phyloP scores from a whole-genome alignment of 2,888 invertebrate genomes.

The Sthenelais limicola region DNA sequence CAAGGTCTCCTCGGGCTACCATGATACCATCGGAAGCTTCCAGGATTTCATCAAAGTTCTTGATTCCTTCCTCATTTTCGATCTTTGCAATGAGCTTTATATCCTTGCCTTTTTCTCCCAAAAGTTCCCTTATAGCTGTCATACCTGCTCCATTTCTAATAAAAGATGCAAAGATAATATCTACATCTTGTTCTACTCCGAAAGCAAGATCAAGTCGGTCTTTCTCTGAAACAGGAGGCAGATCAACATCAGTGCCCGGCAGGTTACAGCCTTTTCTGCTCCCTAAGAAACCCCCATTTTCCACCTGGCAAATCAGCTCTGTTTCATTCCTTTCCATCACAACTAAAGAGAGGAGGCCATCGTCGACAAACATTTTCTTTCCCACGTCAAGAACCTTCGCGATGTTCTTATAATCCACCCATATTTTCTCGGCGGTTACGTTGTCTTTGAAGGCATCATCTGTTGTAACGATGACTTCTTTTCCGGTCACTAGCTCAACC shows the following conservation, averaged over 20 bases:
- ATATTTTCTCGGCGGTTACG: slow-evolving; percentile 83
- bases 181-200: slow-evolving; percentile 91
- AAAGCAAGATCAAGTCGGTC: slow-evolving; percentile 92
- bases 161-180: slow-evolving; percentile 98
- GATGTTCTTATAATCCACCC: slow-evolving; percentile 95
- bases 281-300: slow-evolving; percentile 95
- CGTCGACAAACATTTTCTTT: slow-evolving; percentile 92
- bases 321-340: slow-evolving; percentile 80
- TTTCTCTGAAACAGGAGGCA: slow-evolving; percentile 97
- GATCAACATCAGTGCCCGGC: slow-evolving; percentile 93
- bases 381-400: slow-evolving; percentile 86
- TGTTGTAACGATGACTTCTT: slow-evolving; percentile 86
- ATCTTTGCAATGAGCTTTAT: slow-evolving; percentile 98
- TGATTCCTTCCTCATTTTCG: slow-evolving; percentile 94
- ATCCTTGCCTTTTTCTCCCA: slow-evolving; percentile 85
- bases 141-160: slow-evolving; percentile 93
- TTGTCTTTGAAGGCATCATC: slow-evolving; percentile 85
- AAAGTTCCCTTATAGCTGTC: slow-evolving; percentile 85
- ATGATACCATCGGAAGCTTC: slow-evolving; percentile 95
- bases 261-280: slow-evolving; percentile 97
- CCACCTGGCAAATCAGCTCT: slow-evolving; percentile 84
- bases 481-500: slow-evolving; percentile 88
- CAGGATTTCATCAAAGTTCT: slow-evolving; percentile 90
- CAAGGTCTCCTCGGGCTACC: slow-evolving; percentile 98
- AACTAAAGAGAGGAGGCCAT: slow-evolving; percentile 94